Conservation (phyloP, 2,888 invertebrate species). For the Apodemia zela region DNA sequence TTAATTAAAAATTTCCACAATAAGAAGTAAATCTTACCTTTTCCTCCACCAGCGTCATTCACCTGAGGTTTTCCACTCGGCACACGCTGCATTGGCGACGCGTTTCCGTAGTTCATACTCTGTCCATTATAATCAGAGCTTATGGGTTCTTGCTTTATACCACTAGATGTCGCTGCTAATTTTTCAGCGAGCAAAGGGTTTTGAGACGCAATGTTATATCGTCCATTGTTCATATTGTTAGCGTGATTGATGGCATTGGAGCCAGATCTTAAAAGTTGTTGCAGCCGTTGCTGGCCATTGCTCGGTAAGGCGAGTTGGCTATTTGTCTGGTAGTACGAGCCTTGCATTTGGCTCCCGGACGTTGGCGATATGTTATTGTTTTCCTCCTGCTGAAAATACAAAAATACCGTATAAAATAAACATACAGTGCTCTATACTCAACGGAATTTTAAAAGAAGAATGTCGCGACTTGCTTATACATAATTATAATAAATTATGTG, state of each 20-base stretch:
- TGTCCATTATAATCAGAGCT: conserved; percentile 73
- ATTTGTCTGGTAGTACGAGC: conserved; percentile 64
- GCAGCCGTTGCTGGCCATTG: conserved; percentile 68
- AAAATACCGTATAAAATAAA: neutral
- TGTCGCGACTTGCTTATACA: no score
- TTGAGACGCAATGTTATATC: conserved; percentile 90
- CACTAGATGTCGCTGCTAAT: conserved; percentile 86
- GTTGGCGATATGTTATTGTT: conserved; percentile 72
- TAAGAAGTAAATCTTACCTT: conserved; percentile 60
- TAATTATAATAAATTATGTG: no score
- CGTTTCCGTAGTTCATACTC: conserved; percentile 74
- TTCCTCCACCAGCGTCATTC: conserved; percentile 77
- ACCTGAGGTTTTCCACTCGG: conserved; percentile 76
- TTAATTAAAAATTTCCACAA: conserved; percentile 28
- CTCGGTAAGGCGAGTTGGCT: conserved; percentile 60
- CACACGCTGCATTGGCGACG: conserved; percentile 76
- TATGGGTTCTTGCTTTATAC: conserved; percentile 78
- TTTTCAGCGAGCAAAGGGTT: conserved; percentile 93
- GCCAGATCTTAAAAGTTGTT: conserved; percentile 68
- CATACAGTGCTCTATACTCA: neutral
- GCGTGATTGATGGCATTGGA: conserved; percentile 71
- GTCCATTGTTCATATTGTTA: conserved; percentile 77
- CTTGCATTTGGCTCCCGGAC: conserved; percentile 63
- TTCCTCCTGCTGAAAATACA: conserved; percentile 74
- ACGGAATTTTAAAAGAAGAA: no score